Percentiles rank a stretch among this genome's conserved stretches.
Conservation (phyloP, 2,797 vertebrate genomes). For the Phoxinus dragarum region DNA sequence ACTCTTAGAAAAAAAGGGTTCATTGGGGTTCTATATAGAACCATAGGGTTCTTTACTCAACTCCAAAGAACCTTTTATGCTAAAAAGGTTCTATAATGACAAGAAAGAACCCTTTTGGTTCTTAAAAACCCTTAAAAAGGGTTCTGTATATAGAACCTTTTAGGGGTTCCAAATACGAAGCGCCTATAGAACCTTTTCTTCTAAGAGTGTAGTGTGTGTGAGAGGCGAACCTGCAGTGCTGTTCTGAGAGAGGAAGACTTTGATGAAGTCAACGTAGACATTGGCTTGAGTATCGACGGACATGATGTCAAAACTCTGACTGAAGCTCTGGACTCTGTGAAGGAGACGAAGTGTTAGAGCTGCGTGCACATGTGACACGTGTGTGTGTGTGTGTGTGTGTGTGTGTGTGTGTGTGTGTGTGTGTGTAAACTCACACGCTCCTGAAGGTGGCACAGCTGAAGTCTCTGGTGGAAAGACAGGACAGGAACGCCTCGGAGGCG, state of each 20-base stretch:
- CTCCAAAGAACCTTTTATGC: too few relatives aligned
- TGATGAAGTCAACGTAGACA: slow-evolving; percentile 70
- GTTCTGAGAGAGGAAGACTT: slow-evolving; percentile 68
- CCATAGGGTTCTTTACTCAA: too few relatives aligned
- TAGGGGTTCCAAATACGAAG: too few relatives aligned
- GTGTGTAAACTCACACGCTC: slow-evolving; percentile 64
- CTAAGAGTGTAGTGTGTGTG: neutral
- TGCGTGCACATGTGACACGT: neutral
- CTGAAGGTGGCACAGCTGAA: slow-evolving; percentile 74
- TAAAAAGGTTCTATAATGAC: too few relatives aligned
- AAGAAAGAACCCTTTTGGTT: too few relatives aligned
- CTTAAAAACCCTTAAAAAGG: too few relatives aligned
- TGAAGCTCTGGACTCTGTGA: slow-evolving; percentile 67
- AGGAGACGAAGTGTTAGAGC: slow-evolving; percentile 33
- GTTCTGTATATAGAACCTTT: too few relatives aligned
- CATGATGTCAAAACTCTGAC: slow-evolving; percentile 61
- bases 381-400: slow-evolving; percentile 7
- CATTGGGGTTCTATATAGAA: too few relatives aligned
- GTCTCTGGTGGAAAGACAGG: slow-evolving; percentile 65
- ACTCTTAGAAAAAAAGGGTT: too few relatives aligned
- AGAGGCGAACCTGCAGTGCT: slow-evolving; percentile 60
- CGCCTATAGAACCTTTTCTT: too few relatives aligned
- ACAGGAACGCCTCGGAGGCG: slow-evolving; percentile 70
- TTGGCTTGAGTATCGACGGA: neutral
- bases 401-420: neutral